Conservation (phyloP, 2,888 invertebrate species). For the Cheilosia grossa region DNA sequence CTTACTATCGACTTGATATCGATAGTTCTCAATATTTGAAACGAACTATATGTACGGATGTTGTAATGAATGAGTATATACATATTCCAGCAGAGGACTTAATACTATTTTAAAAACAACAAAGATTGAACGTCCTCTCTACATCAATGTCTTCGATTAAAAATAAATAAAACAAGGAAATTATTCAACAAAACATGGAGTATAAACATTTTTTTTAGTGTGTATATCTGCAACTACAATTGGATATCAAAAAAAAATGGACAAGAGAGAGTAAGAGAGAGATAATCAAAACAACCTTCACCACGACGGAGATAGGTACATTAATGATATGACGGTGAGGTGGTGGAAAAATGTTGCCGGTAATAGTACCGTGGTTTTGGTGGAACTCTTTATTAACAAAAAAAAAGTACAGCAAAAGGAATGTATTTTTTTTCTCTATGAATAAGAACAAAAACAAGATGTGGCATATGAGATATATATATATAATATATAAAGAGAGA, state of each 20-base stretch:
- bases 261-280: slow-evolving; percentile 75
- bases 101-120: not conserved
- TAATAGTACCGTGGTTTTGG: slow-evolving; percentile 24
- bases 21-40: too few species aligned
- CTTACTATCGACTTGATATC: too few species aligned
- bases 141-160: slow-evolving; percentile 42
- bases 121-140: slow-evolving; percentile 50
- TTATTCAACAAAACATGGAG: slow-evolving; percentile 59
- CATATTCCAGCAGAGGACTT: too few species aligned
- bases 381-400: slow-evolving; percentile 43
- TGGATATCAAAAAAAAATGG: slow-evolving; percentile 75
- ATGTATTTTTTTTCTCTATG: slow-evolving; percentile 43
- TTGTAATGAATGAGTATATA: too few species aligned
- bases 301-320: slow-evolving; percentile 55
- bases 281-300: slow-evolving; percentile 56
- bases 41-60: too few species aligned
- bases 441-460: slow-evolving; percentile 64
- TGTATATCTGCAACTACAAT: slow-evolving; percentile 69
- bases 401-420: slow-evolving; percentile 49
- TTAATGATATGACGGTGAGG: slow-evolving; percentile 57
- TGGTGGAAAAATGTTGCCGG: slow-evolving; percentile 55
- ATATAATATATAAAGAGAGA: slow-evolving; percentile 34
- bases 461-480: slow-evolving; percentile 39
- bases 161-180: slow-evolving; percentile 54
- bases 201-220: slow-evolving; percentile 57